Evolutionary conservation across 2,888 invertebrate genomes (phyloP).

Genomic region (Zele albiditarsus): DNA sequence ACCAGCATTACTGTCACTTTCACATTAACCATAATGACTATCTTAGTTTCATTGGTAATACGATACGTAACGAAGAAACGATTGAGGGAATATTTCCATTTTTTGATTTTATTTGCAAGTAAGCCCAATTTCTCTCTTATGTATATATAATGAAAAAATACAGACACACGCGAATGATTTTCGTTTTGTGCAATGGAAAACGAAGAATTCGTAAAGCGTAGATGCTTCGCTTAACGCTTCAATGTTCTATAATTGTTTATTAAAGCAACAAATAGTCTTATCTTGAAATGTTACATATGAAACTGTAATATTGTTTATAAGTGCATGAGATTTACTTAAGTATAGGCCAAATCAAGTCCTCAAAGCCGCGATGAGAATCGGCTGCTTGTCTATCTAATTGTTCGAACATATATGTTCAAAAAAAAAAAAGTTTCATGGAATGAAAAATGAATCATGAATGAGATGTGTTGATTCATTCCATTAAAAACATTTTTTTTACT

Average conservation of each 20-base stretch:
- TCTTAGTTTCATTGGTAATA: conserved; percentile 18
- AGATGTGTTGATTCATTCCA: not conserved
- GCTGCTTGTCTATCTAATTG: not conserved
- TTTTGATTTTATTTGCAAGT: not conserved
- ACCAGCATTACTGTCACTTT: conserved; percentile 20
- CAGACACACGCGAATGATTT: conserved; percentile 21
- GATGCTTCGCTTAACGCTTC: conserved; percentile 36
- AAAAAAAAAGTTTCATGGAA: not conserved
- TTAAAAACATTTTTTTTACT: conserved; percentile 7
- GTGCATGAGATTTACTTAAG: not conserved
- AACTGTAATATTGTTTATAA: conserved; percentile 10
- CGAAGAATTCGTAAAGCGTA: conserved; percentile 26
- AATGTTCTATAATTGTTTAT: conserved; percentile 31
- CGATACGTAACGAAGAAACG: not conserved
- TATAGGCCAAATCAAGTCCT: not conserved
- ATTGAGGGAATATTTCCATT: not conserved
- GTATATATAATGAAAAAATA: conserved; percentile 4
- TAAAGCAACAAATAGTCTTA: conserved; percentile 16
- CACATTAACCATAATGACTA: conserved; percentile 22
- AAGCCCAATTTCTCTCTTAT: not conserved
- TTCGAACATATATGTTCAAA: not conserved
- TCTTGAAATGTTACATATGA: conserved; percentile 21
- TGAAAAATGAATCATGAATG: not conserved
- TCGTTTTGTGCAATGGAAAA: not conserved
- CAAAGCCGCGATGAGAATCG: not conserved